Percentiles rank a stretch among this genome's conserved stretches.
These are phyloP conservation scores for Macrotrachela quadricornifera DNA, from an alignment of 1,140 invertebrate species.

Conservation along the genomic window DNA sequence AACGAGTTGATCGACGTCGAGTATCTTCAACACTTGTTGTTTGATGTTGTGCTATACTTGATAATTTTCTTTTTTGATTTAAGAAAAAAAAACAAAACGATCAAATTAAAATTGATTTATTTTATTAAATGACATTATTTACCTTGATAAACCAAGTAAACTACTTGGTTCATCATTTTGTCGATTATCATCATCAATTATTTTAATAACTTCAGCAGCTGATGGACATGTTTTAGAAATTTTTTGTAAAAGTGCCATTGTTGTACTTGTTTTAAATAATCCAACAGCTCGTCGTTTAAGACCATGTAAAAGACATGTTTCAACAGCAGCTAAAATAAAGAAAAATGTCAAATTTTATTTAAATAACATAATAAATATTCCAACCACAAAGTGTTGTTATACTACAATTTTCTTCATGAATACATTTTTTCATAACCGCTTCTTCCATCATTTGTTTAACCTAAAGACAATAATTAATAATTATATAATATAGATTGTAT, in stretches of 20 bases:
- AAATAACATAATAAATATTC: conserved; percentile 14
- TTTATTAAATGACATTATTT: background rate
- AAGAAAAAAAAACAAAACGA: background rate
- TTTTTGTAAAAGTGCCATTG: conserved; percentile 68
- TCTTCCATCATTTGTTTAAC: conserved; percentile 76
- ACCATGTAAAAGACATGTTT: conserved; percentile 66
- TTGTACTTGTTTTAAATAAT: conserved; percentile 64
- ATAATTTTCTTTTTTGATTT: background rate
- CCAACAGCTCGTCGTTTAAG: conserved; percentile 49
- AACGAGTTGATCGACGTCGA: conserved; percentile 45
- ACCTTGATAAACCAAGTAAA: background rate
- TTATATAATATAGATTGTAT: no score
- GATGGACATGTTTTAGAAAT: conserved; percentile 51
- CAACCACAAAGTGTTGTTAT: conserved; percentile 65
- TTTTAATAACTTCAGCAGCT: conserved; percentile 49
- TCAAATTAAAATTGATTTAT: background rate
- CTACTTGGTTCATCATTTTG: background rate
- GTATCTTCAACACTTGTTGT: background rate
- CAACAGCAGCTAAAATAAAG: conserved; percentile 44
- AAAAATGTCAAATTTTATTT: conserved; percentile 9
- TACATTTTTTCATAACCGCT: conserved; percentile 68
- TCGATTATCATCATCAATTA: conserved; percentile 33
- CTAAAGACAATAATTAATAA: no score
- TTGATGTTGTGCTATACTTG: background rate
- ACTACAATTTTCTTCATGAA: conserved; percentile 68